Evolutionary conservation across 1,140 invertebrate genomes (phyloP).

Genomic region (Formica exsecta): DNA sequence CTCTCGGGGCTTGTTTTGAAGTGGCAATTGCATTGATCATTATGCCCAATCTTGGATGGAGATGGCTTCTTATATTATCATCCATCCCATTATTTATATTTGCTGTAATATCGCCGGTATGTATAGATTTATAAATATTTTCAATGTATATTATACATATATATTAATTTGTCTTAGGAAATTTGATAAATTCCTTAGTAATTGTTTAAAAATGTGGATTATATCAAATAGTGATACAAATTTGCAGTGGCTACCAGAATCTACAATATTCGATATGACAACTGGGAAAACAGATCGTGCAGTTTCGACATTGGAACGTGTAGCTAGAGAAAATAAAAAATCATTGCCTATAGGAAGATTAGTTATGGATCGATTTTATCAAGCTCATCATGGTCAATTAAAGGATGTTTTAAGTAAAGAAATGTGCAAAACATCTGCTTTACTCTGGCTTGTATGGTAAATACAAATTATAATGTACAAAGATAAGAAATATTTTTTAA

Average conservation of each 20-base stretch:
- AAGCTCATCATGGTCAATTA: slow-evolving; percentile 90
- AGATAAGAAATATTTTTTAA: background rate
- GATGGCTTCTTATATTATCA: slow-evolving; percentile 95
- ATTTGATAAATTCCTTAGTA: slow-evolving; percentile 2
- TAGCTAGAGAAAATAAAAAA: slow-evolving; percentile 95
- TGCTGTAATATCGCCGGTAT: slow-evolving; percentile 92
- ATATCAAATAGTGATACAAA: background rate
- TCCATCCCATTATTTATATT: slow-evolving; percentile 95
- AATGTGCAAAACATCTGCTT: slow-evolving; percentile 92
- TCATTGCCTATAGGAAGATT: slow-evolving; percentile 95
- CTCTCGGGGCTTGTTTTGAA: slow-evolving; percentile 96
- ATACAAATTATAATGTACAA: slow-evolving; percentile 57
- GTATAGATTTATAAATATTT: slow-evolving; percentile 73
- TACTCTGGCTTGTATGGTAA: slow-evolving; percentile 98
- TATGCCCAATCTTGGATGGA: slow-evolving; percentile 97
- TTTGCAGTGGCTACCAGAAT: slow-evolving; percentile 96
- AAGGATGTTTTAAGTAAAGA: slow-evolving; percentile 93
- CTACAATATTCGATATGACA: slow-evolving; percentile 95
- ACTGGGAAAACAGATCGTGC: slow-evolving; percentile 95
- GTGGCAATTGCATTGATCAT: slow-evolving; percentile 95
- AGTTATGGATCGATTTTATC: slow-evolving; percentile 91
- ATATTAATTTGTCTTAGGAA: background rate
- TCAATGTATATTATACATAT: slow-evolving; percentile 5
- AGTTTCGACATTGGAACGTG: slow-evolving; percentile 93
- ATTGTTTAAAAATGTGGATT: background rate